These are phyloP conservation scores for Ypsolopha sequella DNA, from an alignment of 2,888 invertebrate species.

Conservation along the genomic window DNA sequence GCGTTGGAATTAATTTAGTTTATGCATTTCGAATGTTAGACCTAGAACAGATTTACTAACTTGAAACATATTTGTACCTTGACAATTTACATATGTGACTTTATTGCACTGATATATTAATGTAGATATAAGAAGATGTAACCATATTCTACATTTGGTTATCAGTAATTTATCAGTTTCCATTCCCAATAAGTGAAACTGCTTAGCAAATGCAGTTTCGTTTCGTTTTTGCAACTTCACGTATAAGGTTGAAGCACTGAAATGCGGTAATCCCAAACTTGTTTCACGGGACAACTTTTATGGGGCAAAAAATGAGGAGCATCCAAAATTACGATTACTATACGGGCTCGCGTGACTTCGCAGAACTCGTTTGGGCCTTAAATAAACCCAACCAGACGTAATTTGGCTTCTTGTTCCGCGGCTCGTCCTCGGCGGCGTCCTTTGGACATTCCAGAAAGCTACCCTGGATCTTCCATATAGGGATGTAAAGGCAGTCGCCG, in stretches of 20 bases:
- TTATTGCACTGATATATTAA: neutral
- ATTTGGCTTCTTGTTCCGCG: conserved; percentile 35
- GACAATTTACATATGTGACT: neutral
- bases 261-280: conserved; percentile 1
- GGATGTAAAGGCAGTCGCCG: conserved; percentile 54
- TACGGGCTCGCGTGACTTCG: conserved; percentile 51
- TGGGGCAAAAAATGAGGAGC: conserved; percentile 29
- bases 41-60: neutral
- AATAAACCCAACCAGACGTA: conserved; percentile 42
- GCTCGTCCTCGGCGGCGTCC: conserved; percentile 60
- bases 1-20: too few relatives aligned
- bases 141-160: neutral
- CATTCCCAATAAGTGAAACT: neutral
- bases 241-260: neutral
- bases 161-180: neutral
- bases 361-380: conserved; percentile 45
- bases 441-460: conserved; percentile 46
- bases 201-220: neutral
- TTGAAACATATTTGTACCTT: too few relatives aligned
- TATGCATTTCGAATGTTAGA: neutral
- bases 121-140: neutral
- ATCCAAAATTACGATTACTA: conserved; percentile 39
- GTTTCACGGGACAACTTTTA: conserved; percentile 20
- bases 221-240: neutral
- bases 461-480: conserved; percentile 39